Conservation (phyloP, 2,113 vertebrate genomes). For the Pterocles burchelli region DNA sequence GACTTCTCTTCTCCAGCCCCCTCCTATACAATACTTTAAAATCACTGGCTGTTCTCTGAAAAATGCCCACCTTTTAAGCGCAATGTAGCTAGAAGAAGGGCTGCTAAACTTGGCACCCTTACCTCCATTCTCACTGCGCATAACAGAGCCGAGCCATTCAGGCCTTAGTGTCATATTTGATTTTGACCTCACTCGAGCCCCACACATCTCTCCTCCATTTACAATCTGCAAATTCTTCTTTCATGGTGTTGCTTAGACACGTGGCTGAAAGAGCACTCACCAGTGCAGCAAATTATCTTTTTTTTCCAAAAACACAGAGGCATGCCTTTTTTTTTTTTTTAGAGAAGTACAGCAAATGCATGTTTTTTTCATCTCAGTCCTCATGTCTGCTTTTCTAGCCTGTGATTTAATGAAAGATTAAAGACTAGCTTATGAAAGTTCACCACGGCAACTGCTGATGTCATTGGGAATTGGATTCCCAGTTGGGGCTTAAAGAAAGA, state of each 20-base stretch:
- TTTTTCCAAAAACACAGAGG: background rate
- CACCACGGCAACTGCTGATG: constrained; percentile 60
- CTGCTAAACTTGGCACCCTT: background rate
- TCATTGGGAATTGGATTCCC: constrained; percentile 31
- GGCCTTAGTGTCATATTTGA: background rate
- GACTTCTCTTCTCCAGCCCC: background rate
- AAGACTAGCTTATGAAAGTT: constrained; percentile 41
- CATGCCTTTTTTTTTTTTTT: background rate
- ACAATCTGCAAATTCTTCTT: background rate
- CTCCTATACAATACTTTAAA: background rate
- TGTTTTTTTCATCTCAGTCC: background rate
- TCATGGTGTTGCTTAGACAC: background rate
- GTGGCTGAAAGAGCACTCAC: background rate
- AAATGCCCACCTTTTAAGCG: background rate
- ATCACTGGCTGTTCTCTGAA: fast-evolving
- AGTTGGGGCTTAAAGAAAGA: background rate
- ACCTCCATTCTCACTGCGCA: background rate
- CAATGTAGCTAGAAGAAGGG: background rate
- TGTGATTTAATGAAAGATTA: constrained; percentile 51
- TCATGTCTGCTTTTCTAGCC: constrained; percentile 5
- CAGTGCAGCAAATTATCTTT: background rate
- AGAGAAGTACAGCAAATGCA: background rate
- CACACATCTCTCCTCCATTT: background rate
- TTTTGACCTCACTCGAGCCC: background rate
- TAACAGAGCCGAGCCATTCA: background rate